Percentiles rank a stretch among this genome's conserved stretches.
Evolutionary conservation across 2,797 vertebrate genomes (phyloP).

Genomic region (Mormyrus proboscirostris): DNA sequence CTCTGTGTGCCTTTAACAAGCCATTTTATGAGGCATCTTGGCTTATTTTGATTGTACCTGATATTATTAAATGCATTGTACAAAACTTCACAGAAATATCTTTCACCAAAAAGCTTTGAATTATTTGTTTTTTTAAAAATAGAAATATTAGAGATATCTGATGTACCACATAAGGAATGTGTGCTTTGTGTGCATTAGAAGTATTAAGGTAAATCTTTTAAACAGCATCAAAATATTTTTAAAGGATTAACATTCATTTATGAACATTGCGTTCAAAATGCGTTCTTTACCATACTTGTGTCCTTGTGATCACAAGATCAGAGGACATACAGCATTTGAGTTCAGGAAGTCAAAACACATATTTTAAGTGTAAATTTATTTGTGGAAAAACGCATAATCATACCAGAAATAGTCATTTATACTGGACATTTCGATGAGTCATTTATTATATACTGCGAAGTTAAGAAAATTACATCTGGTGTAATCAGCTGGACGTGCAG

Average conservation of each 20-base stretch:
- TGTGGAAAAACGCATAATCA: background rate
- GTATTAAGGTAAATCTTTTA: background rate
- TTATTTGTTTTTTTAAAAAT: conserved; percentile 12
- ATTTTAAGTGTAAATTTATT: background rate
- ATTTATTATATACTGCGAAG: background rate
- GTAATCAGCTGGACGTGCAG: background rate
- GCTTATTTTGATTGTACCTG: background rate
- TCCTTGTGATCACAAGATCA: background rate
- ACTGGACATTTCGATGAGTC: background rate
- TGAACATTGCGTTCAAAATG: background rate
- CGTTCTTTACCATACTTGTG: background rate
- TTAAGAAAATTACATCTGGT: background rate
- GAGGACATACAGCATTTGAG: background rate
- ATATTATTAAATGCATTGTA: background rate
- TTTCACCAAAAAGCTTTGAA: background rate
- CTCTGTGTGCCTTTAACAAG: background rate
- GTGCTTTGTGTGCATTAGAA: background rate
- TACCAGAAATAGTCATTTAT: background rate
- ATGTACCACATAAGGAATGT: background rate
- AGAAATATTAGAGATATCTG: background rate
- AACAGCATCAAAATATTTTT: conserved; percentile 3
- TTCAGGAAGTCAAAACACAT: background rate
- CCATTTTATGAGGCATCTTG: background rate
- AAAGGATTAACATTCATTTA: background rate
- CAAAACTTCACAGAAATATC: background rate